A percentile compares a stretch with the other conserved stretches of the same genome.
These are phyloP conservation scores for Tinea trinotella DNA, from an alignment of 2,888 invertebrate genomes.

Conservation along the genomic window DNA sequence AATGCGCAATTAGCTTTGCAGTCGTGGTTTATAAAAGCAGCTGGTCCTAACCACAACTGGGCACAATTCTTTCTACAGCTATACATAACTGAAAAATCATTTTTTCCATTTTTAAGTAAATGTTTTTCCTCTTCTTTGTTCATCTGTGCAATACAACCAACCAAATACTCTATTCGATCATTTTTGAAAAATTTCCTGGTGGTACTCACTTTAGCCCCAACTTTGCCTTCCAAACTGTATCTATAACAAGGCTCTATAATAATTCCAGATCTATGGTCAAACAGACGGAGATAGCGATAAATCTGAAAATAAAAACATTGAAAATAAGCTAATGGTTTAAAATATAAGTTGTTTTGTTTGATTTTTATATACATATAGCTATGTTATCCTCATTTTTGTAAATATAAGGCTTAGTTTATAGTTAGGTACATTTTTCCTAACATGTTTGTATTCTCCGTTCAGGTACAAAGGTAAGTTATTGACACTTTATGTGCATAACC, in stretches of 20 bases:
- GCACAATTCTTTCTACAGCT: constrained; percentile 99
- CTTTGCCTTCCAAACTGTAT: constrained; percentile 94
- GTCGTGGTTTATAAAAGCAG: constrained; percentile 99
- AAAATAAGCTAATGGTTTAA: too few relatives aligned
- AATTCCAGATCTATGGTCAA: constrained; percentile 95
- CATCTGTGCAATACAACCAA: constrained; percentile 98
- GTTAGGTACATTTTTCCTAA: too few relatives aligned
- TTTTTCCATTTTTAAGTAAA: constrained; percentile 92
- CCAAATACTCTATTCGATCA: constrained; percentile 95
- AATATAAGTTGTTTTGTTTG: too few relatives aligned
- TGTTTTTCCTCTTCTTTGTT: constrained; percentile 94
- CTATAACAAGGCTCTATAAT: constrained; percentile 95
- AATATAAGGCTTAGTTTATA: too few relatives aligned
- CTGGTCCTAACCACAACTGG: constrained; percentile 98
- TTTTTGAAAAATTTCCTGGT: constrained; percentile 96
- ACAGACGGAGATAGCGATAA: constrained; percentile 94
- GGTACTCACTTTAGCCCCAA: constrained; percentile 96
- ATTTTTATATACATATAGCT: too few relatives aligned
- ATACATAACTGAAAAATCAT: constrained; percentile 99
- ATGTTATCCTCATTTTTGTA: too few relatives aligned
- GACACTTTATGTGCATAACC: too few relatives aligned
- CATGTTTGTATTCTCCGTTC: too few relatives aligned
- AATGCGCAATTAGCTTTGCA: constrained; percentile 99
- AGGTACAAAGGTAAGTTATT: too few relatives aligned
- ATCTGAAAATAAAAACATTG: constrained; percentile 84